phyloP scores from a whole-genome alignment of 2,113 vertebrate genomes.

The Carassius auratus region DNA sequence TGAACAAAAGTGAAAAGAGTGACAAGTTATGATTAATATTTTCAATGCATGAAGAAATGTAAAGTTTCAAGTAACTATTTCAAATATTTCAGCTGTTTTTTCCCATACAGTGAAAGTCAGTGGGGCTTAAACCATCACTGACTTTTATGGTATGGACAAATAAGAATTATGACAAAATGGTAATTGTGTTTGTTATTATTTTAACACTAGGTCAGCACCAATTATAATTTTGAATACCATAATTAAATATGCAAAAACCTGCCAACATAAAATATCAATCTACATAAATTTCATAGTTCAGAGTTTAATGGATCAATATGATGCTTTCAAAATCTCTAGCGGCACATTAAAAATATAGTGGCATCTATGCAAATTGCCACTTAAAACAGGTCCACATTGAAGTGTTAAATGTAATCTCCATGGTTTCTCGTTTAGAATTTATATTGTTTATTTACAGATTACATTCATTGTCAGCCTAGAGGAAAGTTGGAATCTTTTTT shows the following conservation, averaged over 20 bases:
- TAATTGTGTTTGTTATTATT: neutral
- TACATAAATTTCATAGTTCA: neutral
- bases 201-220: neutral
- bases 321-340: constrained; percentile 2
- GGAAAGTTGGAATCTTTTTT: neutral
- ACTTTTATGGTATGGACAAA: no score
- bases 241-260: constrained; percentile 22
- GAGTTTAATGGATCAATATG: constrained; percentile 12
- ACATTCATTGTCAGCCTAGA: neutral
- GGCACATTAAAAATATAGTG: neutral
- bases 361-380: constrained; percentile 10
- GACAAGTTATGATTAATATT: neutral
- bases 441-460: constrained; percentile 19
- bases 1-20: constrained; percentile 37
- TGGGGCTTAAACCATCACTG: no score
- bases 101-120: no score
- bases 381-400: neutral
- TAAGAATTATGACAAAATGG: neutral
- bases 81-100: no score
- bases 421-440: constrained; percentile 1
- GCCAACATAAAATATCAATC: neutral
- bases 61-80: no score
- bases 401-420: neutral
- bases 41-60: neutral
- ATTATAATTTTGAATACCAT: neutral